Evolutionary conservation across 2,113 vertebrate genomes (phyloP), one percentile per base, ranked within the genome.

Genomic region (Silurus glanis): DNA sequence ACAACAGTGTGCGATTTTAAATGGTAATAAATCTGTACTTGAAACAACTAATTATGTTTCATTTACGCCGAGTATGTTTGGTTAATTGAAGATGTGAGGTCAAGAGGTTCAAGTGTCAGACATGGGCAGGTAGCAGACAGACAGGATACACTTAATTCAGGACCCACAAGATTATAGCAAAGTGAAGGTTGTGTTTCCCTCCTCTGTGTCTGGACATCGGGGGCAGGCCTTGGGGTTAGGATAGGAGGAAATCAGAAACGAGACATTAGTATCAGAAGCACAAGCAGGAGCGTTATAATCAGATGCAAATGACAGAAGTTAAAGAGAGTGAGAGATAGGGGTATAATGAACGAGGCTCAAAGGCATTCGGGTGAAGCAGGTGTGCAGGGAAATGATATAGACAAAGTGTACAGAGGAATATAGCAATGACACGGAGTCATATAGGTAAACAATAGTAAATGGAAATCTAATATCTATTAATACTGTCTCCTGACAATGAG

Each of bases 201-300:
- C 14, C 37, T 69, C 37, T n/a, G 75, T 17, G 47, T 69, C 13
- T 47, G 62, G 51, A 69, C 51, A 47, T 80, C 49, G 53, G 61
- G 61, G 45, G 49, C 61, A 85, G 49, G 59, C 12, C 5, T 76
- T 3, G 6, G 9, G n/a, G 17, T 79, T 58, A 9, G 55, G 45
- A 55, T 25, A 49, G 21, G 37, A 45, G 8, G 28, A 10, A 85
- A 55, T 53, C 8, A 67, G 12, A 80, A 66, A 58, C 2, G 61
- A 66, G 84, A 58, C 75, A 56, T 80, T 85, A 85, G 69, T 58
- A 85, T 56, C 17, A 4, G 47, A 84, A 84, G 49, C 49, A 25
- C 76, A 58, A 85, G n/a, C 17, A 13, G 45, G 21, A 37, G 51
- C 51, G 69, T 59, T 55, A 56, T 71, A 86, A 86, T 80, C 7